phyloP scores from a whole-genome alignment of 1,140 invertebrate species.

The Zaprionus inermis region DNA sequence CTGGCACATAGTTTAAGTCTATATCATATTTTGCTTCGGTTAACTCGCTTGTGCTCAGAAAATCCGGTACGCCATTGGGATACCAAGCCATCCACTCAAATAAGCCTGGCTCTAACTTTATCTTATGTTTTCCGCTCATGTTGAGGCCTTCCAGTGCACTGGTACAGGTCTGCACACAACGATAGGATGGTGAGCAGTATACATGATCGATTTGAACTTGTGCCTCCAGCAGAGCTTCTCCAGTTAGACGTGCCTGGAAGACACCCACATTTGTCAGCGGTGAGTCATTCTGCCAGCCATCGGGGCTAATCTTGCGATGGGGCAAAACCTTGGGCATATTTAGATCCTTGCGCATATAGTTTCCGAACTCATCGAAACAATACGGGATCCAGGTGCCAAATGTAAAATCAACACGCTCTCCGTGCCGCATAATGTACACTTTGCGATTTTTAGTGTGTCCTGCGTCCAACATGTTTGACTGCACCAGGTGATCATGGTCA shows the following conservation, averaged over 20 bases:
- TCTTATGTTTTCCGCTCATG: constrained; percentile 67
- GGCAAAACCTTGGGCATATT: constrained; percentile 94
- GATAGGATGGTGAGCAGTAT: constrained; percentile 93
- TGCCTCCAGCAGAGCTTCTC: constrained; percentile 90
- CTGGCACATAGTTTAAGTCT: constrained; percentile 88
- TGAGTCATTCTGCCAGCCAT: constrained; percentile 91
- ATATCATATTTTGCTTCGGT: constrained; percentile 91
- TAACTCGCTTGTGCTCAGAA: constrained; percentile 91
- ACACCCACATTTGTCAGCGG: constrained; percentile 94
- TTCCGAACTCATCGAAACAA: constrained; percentile 92
- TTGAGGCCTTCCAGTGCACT: constrained; percentile 85
- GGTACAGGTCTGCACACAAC: constrained; percentile 95
- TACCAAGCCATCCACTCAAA: constrained; percentile 98
- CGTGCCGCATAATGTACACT: constrained; percentile 89
- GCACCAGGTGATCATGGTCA: constrained; percentile 54
- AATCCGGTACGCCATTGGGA: constrained; percentile 90
- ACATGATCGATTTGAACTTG: constrained; percentile 89
- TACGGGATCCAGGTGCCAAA: constrained; percentile 94
- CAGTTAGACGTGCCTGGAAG: constrained; percentile 90
- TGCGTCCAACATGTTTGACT: constrained; percentile 36
- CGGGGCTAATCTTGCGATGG: constrained; percentile 85
- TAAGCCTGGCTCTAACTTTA: constrained; percentile 94
- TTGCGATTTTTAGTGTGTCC: constrained; percentile 84
- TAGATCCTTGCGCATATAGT: constrained; percentile 92
- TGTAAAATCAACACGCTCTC: constrained; percentile 95